Base-by-base conservation (phyloP, 2,888 invertebrate genomes). In the Bibio marci region DNA sequence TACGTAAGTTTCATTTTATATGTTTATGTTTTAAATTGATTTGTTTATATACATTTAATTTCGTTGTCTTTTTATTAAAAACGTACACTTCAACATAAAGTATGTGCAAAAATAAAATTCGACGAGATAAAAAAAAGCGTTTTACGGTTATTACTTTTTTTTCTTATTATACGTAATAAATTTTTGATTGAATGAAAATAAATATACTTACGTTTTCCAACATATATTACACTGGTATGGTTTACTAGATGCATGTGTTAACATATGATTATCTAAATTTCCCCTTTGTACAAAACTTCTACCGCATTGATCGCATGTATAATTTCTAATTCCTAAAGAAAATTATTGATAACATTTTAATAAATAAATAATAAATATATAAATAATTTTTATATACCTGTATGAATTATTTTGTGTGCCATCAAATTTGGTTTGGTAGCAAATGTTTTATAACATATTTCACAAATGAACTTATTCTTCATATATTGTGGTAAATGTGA, bases 231-330 rank as follows among this genome's bases (percentile, higher is more conserved):
- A 72, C 6, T 52, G 46, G 49, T 54, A 64, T 1, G 54, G 56
- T 44, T 61, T 62, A 1, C 59, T 63, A 1, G 55, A 52, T 2
- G 54, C 44, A 48, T 74, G 74, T 41, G 66, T 63, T 22, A 62
- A 56, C 40, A 56, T 51, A 50, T 73, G 73, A 1, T 67, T 56
- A 33, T 63, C 56, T 44, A 70, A 52, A 47, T 70, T 68, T 26
- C 56, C 53, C 38, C 62, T 64, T 10, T 65, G 59, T 11, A 50
- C 50, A 50, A 71, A 73, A 2, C 52, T 56, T 40, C 65, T 65
- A 0, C 61, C 62, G 46, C 73, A 72, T 3, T 54, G 47, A 13
- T 54, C 49, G 47, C 72, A 73, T 1, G 52, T 50, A 48, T 62
- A 66, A 14, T 49, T 50, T 30, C 50, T 48, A 2, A 43, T 25